A percentile compares a stretch with the other conserved stretches of the same genome.
phyloP scores from a whole-genome alignment of 2,113 vertebrate genomes.

The Peucedramus taeniatus region DNA sequence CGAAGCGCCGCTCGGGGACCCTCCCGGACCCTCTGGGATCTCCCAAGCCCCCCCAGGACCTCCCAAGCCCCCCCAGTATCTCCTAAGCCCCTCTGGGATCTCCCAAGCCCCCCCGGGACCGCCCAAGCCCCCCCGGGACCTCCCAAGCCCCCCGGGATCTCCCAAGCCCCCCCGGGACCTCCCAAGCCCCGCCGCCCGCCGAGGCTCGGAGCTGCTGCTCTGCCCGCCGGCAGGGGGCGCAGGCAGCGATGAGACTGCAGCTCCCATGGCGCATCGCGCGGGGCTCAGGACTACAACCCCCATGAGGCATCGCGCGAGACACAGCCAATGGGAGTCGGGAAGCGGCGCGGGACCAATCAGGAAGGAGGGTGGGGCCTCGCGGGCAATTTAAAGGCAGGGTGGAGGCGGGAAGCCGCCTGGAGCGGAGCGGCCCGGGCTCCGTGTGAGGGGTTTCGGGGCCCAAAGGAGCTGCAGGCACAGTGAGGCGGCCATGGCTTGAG shows the following conservation, averaged over 20 bases:
- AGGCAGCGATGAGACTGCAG: neutral
- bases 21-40: too few species aligned
- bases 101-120: accelerated
- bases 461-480: neutral
- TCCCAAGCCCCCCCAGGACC: too few species aligned
- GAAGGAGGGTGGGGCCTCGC: accelerated
- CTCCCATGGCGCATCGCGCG: neutral
- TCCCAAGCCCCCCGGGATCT: too few species aligned
- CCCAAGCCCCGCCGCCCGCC: too few species aligned
- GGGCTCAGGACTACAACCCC: neutral
- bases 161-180: neutral
- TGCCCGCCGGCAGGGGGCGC: neutral
- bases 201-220: neutral
- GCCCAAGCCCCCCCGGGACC: too few species aligned
- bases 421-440: too few species aligned
- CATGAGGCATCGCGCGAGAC: accelerated
- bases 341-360: neutral
- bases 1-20: too few species aligned
- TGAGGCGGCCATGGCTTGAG: neutral
- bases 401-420: accelerated
- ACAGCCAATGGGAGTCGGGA: neutral
- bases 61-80: too few species aligned
- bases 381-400: neutral
- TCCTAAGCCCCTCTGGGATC: neutral
- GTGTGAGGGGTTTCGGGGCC: neutral